Base-by-base conservation (phyloP, 92 coral and sea anemone genomes). In the Porites evermanni region DNA sequence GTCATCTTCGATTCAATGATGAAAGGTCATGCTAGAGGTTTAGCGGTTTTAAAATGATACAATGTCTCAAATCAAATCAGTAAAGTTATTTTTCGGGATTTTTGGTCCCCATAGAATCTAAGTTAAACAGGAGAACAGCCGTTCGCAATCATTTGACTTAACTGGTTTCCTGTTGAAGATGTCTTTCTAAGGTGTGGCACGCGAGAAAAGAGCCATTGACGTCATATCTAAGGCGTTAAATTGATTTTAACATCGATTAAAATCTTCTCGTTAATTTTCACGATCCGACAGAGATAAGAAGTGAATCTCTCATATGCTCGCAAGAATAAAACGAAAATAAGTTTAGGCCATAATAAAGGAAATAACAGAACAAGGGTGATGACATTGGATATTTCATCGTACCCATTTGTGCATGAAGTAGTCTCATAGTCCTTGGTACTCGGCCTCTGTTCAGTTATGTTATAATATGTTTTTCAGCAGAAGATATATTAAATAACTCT, bases 181-280 rank as follows among this genome's bases (percentile, higher is more conserved):
- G 53, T 83, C 79, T 72, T 14, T 72, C 12, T 9, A 24, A 65
- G 79, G 80, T 38, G 70, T 64, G 87, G 87, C 73, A 74, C 10
- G 44, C 24, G 19, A 73, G 29, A 80, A 83, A 83, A 64, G 86
- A 70, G n/a, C 16, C 1, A 18, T 83, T 83, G 80, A 73, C 87
- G 87, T 83, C 80, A 74, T 72, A 74, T n/a, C 74, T 64, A 47
- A 83, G 74, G 87, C 74, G 80, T 73, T 64, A 83, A 83, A 52
- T 61, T 64, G 72, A 61, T 63, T 83, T 73, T 18, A 50, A 74
- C 71, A 16, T 24, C 0, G 14, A 71, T 53, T 38, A 38, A 74
- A 61, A 83, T 61, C 64, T 21, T 64, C 38, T 64, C 53, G 53
- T 83, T 59, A 51, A 74, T 72, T 83, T 83, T 60, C 74, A 73